phyloP scores from a whole-genome alignment of 2,888 invertebrate genomes.

The Ariolimax columbianus region DNA sequence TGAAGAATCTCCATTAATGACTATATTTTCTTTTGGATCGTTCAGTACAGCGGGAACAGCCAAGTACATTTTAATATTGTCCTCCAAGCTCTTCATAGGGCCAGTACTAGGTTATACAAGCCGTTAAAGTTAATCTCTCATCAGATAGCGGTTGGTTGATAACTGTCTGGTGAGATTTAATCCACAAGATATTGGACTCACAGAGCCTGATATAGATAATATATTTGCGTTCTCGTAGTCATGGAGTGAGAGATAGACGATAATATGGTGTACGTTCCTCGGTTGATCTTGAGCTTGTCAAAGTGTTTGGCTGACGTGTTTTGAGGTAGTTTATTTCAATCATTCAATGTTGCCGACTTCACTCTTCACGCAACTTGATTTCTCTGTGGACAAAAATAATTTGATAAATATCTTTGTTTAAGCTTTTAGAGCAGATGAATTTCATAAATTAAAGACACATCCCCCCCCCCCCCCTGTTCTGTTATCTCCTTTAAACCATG shows the following conservation, averaged over 20 bases:
- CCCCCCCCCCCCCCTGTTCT: too few relatives aligned
- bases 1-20: background rate
- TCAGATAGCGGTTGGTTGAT: background rate
- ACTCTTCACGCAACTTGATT: too few relatives aligned
- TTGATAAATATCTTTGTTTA: too few relatives aligned
- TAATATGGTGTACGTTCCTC: background rate
- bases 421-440: too few relatives aligned
- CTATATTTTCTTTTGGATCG: background rate
- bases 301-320: background rate
- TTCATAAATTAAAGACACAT: too few relatives aligned
- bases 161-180: background rate
- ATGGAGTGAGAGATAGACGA: background rate
- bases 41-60: background rate
- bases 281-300: background rate
- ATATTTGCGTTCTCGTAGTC: background rate
- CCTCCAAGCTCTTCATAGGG: background rate
- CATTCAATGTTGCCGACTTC: background rate
- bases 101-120: background rate
- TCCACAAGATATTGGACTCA: background rate
- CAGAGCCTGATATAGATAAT: background rate
- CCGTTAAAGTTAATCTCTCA: background rate
- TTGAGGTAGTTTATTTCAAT: background rate
- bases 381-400: too few relatives aligned
- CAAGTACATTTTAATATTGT: background rate
- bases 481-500: too few relatives aligned